Evolutionary conservation across 2,888 invertebrate species (phyloP), one percentile per base, ranked within the genome.

Genomic region (Pasiphila rectangulata): DNA sequence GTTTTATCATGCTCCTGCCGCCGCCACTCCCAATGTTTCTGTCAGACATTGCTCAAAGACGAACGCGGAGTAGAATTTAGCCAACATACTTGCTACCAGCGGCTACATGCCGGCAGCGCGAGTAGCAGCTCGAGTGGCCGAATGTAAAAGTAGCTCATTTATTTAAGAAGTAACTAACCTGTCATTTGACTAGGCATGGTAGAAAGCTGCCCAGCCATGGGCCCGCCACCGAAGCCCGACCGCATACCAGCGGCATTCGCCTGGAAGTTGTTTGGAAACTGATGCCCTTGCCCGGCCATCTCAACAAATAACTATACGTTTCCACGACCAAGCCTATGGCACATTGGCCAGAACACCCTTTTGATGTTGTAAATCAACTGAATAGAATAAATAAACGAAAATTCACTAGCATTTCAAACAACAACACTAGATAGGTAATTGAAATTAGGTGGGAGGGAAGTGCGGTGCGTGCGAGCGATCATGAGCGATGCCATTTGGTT

Each of bases 281-380:
- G 93, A 72, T 94, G 94, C 23, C 93, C 93, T 64, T 93, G 93
- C 2, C 93, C 94, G 37, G 94, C 91, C 94, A 94, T 94, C 49
- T 34, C 42, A 20, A 7, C 16, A 30, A 34, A 32, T 6, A 19
- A 9, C n/a, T n/a, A n/a, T n/a, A n/a, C n/a, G n/a, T n/a, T n/a
- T n/a, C 16, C 5, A 16, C 10, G 9, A 32, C 9, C 4, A 30
- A n/a, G 2, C 3, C 1, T 4, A 32, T n/a, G 2, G 10, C 17
- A 32, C 4, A 10, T 32, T 16, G n/a, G n/a, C 3, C 12, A 27
- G 0, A 13, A 3, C 6, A 13, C 7, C 3, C 6, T n/a, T n/a
- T 27, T 12, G 27, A 7, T 4, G 12, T 13, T 27, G 6, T 25
- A 0, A 21, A 0, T 5, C 10, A 3, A 13, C 13, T 12, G 12